Percentiles rank a stretch among this genome's conserved stretches.
Evolutionary conservation across 2,113 vertebrate species (phyloP).

Genomic region (Dryoscopus gambensis): DNA sequence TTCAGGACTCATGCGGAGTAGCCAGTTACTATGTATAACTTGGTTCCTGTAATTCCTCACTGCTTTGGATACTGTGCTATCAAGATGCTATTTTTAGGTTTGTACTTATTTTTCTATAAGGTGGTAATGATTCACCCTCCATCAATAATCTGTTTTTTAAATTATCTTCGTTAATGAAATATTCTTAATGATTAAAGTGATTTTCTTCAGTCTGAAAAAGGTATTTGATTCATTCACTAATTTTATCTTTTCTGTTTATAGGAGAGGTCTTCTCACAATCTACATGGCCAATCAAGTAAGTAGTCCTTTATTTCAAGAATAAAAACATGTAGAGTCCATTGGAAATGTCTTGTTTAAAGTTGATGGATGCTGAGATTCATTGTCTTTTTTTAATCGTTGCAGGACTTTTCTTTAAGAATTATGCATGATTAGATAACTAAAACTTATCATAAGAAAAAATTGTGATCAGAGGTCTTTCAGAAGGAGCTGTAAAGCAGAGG

Average conservation of each 20-base stretch:
- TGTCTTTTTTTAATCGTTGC: neutral
- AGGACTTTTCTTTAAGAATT: neutral
- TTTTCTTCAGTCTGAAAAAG: neutral
- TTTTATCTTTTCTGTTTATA: slow-evolving; percentile 60
- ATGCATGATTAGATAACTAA: neutral
- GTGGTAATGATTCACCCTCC: neutral
- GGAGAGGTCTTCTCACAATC: slow-evolving; percentile 98
- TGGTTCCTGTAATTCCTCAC: neutral
- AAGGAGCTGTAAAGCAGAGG: neutral
- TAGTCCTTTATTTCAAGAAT: neutral
- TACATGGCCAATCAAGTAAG: slow-evolving; percentile 99
- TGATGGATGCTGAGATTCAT: neutral
- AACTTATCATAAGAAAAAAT: neutral
- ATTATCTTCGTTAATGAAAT: neutral
- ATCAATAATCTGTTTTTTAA: neutral
- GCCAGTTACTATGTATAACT: neutral
- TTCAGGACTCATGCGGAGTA: neutral
- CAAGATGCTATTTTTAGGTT: neutral
- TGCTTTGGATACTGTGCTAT: neutral
- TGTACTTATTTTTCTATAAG: neutral
- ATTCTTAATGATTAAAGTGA: neutral
- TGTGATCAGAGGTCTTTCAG: neutral
- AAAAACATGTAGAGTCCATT: neutral
- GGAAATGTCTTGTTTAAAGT: neutral
- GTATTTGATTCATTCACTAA: neutral